Percentiles rank a stretch among this genome's conserved stretches.
Evolutionary conservation across 2,113 vertebrate genomes (phyloP).

Genomic region (Seriola quinqueradiata): DNA sequence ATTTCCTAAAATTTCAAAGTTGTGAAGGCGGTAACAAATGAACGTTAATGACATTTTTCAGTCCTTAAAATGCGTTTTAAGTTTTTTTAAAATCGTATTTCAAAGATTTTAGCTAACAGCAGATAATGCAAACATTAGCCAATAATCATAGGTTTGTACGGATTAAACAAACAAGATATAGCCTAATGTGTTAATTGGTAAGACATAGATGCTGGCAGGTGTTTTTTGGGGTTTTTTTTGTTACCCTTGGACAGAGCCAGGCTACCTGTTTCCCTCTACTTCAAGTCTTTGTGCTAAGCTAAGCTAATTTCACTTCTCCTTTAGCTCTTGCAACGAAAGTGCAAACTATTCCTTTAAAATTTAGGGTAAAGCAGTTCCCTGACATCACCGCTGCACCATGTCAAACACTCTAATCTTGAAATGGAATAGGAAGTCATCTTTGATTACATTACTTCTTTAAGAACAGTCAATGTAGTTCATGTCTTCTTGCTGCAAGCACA

Average conservation of each 20-base stretch:
- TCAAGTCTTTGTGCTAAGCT: conserved; percentile 2
- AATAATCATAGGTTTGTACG: not conserved
- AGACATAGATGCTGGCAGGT: not conserved
- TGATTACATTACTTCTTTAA: conserved; percentile 18
- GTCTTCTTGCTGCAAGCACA: conserved; percentile 10
- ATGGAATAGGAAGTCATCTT: not conserved
- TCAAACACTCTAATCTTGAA: not conserved
- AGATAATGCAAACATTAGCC: not conserved
- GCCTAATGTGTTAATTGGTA: too few species aligned
- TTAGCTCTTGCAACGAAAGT: not conserved
- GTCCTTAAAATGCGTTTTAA: not conserved
- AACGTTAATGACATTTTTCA: not conserved
- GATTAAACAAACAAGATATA: too few species aligned
- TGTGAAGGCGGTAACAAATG: not conserved
- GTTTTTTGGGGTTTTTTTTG: too few species aligned
- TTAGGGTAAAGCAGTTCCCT: not conserved
- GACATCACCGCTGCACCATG: too few species aligned
- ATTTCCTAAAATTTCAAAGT: not conserved
- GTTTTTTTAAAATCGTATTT: not conserved
- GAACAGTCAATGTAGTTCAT: conserved; percentile 15
- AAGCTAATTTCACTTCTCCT: not conserved
- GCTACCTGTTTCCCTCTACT: not conserved
- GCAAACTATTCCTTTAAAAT: not conserved
- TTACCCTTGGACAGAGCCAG: not conserved
- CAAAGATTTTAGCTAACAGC: not conserved